Base-by-base conservation (phyloP, 2,888 invertebrate genomes). In the Hemaris fuciformis region DNA sequence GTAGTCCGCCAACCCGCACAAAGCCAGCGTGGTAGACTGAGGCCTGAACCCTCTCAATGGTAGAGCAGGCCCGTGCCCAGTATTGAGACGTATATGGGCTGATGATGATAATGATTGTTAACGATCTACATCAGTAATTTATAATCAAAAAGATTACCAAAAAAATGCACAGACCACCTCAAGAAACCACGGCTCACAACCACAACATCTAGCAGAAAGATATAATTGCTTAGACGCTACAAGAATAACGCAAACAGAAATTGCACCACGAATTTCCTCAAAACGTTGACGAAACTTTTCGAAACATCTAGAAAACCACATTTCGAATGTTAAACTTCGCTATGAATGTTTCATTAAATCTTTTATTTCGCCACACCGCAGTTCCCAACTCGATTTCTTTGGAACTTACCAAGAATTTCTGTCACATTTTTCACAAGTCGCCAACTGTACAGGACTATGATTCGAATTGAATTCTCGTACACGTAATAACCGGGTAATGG, bases 391-490 rank as follows among this genome's bases (percentile, higher is more conserved):
- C 53, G 31, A 10, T 53, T 53, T 53, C n/a, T 46, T 46, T 38
- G 27, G 25, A 48, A 48, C 15, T 48, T 5, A 25, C 53, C 15
- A 53, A 31, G 27, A 48, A 53, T 10, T 53, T 53, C 18, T 10
- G 53, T 31, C 27, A 31, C 31, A 53, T 53, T 53, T 53, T 53
- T 53, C 27, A 31, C 18, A 53, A 27, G 31, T 53, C 53, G 31
- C 8, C 53, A 27, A 53, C 31, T 27, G 18, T 53, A 31, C 27
- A 58, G 18, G 25, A 43, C 43, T 59, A 18, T 59, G 60, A 60
- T 63, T 63, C 45, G 64, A 67, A 71, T 71, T 69, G 64, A 71
- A 70, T 69, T 65, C 66, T 64, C 63, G 42, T 43, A 45, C 62
- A 63, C 66, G 67, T 69, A 71, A 53, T 53, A 53, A 66, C 69